Base-by-base conservation (phyloP, 1,140 invertebrate genomes). In the Diorhabda carinulata region DNA sequence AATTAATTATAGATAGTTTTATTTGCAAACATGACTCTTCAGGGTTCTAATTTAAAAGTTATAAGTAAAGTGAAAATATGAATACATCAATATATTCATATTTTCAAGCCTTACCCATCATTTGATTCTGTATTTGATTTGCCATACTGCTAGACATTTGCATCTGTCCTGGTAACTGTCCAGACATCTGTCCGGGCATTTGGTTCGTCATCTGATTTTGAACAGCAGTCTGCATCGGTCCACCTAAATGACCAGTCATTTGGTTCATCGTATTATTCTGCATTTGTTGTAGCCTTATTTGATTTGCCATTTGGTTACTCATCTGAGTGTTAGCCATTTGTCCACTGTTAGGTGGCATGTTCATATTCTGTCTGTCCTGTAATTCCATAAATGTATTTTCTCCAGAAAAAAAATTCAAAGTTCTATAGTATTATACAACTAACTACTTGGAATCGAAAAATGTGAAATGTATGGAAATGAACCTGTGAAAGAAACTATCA, bases 121-220 rank as follows among this genome's bases (percentile, higher is more conserved):
- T 74, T 73, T 73, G 74, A 70, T 75, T 76, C 25, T 79, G 78
- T 74, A 86, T 83, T 73, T 73, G 74, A 68, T 74, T 76, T 10
- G 79, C 78, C 75, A 86, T 83, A 62, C 76, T 81, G 43, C 79
- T 78, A 44, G 78, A 80, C 73, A 84, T 82, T 73, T 83, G 81
- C 60, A 76, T 72, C 60, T 72, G 70, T 4, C 70, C 71, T 10
- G 70, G 60, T 25, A 74, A 59, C 64, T 72, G 69, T 63, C 69
- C 77, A 77, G 79, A 43, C 72, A 81, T 79, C 57, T 79, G 78
- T 42, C 72, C 72, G 9, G 72, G 61, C 74, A 81, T 79, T 74
- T 81, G 81, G 67, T 76, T 77, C 42, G 74, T 78, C 75, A 87
- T 85, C 76, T 87, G 87, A 67, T 78, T 82, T 63, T 82, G 81